Evolutionary conservation across 2,888 invertebrate genomes (phyloP).

Genomic region (Monopis laevigella): DNA sequence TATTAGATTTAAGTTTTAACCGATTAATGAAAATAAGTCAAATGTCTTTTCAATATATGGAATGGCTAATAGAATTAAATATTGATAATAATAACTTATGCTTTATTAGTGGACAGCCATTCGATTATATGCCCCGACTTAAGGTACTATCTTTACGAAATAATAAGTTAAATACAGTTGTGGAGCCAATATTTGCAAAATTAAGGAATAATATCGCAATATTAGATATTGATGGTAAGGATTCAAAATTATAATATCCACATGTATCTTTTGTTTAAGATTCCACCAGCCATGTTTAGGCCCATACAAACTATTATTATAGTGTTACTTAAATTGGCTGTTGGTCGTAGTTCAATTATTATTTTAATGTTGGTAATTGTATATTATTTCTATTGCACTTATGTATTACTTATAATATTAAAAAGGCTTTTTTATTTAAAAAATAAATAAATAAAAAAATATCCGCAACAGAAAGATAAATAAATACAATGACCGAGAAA

Average conservation of each 20-base stretch:
- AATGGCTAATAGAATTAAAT: slow-evolving; percentile 87
- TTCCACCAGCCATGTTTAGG: too few relatives aligned
- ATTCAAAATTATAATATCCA: slow-evolving; percentile 3
- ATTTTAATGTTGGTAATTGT: too few relatives aligned
- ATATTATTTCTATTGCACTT: too few relatives aligned
- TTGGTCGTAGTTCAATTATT: too few relatives aligned
- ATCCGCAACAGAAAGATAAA: too few relatives aligned
- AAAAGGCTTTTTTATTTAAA: too few relatives aligned
- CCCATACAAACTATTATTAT: too few relatives aligned
- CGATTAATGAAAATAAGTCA: slow-evolving; percentile 75
- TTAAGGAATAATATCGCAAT: slow-evolving; percentile 83
- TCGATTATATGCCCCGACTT: slow-evolving; percentile 85
- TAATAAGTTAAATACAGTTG: slow-evolving; percentile 78
- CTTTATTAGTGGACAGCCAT: slow-evolving; percentile 80
- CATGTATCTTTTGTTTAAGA: too few relatives aligned
- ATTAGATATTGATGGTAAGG: slow-evolving; percentile 83
- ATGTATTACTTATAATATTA: too few relatives aligned
- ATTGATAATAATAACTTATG: slow-evolving; percentile 87
- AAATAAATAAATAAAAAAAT: too few relatives aligned
- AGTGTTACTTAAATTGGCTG: too few relatives aligned
- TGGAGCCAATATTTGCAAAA: slow-evolving; percentile 78
- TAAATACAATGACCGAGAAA: too few relatives aligned
- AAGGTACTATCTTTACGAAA: slow-evolving; percentile 80
- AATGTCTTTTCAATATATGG: slow-evolving; percentile 76
- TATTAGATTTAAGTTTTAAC: slow-evolving; percentile 86